Percentiles rank a stretch among this genome's conserved stretches.
These are phyloP conservation scores for Platysternon megacephalum DNA, from an alignment of 2,113 vertebrate species.

Conservation along the genomic window DNA sequence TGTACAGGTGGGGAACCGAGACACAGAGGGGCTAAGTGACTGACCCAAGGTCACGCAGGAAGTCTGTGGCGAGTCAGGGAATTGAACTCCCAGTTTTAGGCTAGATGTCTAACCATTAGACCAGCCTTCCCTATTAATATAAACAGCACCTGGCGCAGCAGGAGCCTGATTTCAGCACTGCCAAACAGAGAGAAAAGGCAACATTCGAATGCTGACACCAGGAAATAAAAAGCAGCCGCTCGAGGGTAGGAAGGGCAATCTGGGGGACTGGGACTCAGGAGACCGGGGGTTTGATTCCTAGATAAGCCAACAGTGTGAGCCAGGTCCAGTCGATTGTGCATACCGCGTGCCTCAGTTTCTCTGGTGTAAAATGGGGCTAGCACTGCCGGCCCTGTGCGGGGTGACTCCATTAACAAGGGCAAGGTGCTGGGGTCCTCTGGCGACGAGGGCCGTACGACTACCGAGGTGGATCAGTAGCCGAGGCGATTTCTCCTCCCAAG, in stretches of 20 bases:
- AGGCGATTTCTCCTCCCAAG: neutral
- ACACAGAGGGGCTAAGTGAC: neutral
- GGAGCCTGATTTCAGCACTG: neutral
- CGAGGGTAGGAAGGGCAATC: neutral
- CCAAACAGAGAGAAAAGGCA: neutral
- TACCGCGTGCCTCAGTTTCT: neutral
- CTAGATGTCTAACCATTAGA: neutral
- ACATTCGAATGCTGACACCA: neutral
- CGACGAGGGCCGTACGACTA: neutral
- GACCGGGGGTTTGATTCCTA: fast-evolving
- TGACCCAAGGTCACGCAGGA: neutral
- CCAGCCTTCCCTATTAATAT: neutral
- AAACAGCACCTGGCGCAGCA: neutral
- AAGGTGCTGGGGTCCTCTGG: neutral
- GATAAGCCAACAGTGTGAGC: fast-evolving
- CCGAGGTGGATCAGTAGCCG: neutral
- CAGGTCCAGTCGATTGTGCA: fast-evolving
- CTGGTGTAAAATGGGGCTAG: fast-evolving
- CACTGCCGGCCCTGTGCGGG: neutral
- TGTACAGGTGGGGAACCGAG: neutral
- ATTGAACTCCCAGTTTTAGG: neutral
- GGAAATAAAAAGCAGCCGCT: neutral
- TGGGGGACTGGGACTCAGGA: neutral
- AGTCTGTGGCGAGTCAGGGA: neutral
- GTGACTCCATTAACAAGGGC: neutral